Evolutionary conservation across 1,140 invertebrate species (phyloP), one percentile per base, ranked within the genome.

Genomic region (Condylostylus longicornis): DNA sequence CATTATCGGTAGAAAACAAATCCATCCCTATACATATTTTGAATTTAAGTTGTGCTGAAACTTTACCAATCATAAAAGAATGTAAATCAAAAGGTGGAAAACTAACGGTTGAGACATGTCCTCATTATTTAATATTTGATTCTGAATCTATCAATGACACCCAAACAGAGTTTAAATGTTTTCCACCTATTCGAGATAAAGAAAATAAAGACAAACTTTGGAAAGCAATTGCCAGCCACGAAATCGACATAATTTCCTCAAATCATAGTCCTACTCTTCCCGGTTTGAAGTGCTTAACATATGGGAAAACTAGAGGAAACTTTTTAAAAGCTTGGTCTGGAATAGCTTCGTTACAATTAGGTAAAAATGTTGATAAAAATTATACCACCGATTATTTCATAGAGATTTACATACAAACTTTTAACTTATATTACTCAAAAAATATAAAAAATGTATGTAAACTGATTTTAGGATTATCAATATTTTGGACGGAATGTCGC

Each of bases 181-280:
- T 72, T 45, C 79, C 79, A 4, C 79, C 79, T 12, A 77, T 82
- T 34, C 60, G 79, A 25, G 64, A 67, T 35, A 48, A 51, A 13
- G 42, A 50, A 14, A 82, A 82, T 54, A 54, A 79, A 70, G 65
- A 73, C 38, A 46, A 52, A 20, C 47, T 82, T 15, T 82, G 79
- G 79, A 42, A 64, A 23, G 75, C 65, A 19, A 70, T 82, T 7
- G 45, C 42, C 21, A 35, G 74, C 77, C 4, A 68, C 18, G 53
- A 63, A 18, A 57, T 77, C 18, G 70, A 76, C 43, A 61, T 75
- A 65, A 66, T 79, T 1, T 18, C 28, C 8, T 81, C 78, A 5
- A 77, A 81, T 59, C 79, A 82, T 48, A 82, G 78, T 1, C 77
- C 79, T 0, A 77, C 76, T 36, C 75, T 75, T 9, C 66, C 70